Conservation (phyloP, 2,113 vertebrate species). For the Cinclus mexicanus region DNA sequence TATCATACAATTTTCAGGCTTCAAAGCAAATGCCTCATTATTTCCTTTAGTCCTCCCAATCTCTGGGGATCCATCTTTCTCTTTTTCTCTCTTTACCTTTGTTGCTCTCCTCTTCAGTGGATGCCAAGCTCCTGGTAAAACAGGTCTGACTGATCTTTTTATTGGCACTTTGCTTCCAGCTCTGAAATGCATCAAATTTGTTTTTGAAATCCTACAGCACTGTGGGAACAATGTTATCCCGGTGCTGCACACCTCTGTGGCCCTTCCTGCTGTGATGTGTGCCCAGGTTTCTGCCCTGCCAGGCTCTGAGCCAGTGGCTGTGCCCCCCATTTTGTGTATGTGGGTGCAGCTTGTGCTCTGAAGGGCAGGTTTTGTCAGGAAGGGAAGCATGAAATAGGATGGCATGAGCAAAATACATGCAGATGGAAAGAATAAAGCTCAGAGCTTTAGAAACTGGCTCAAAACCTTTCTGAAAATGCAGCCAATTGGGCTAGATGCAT, state of each 20-base stretch:
- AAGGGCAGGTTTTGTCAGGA: neutral
- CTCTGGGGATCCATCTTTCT: neutral
- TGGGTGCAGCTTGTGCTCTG: neutral
- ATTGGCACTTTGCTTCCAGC: neutral
- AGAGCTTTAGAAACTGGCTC: neutral
- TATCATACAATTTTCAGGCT: neutral
- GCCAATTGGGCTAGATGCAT: neutral
- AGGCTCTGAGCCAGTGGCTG: neutral
- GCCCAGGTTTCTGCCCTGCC: neutral
- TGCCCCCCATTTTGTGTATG: neutral
- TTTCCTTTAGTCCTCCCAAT: neutral
- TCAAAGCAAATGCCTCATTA: neutral
- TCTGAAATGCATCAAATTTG: neutral
- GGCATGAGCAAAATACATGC: neutral
- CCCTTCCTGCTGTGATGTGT: neutral
- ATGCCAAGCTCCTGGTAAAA: slow-evolving; percentile 11
- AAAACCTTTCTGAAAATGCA: neutral
- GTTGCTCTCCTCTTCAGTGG: neutral
- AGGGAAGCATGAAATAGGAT: neutral
- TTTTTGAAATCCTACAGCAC: neutral
- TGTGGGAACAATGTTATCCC: slow-evolving; percentile 36
- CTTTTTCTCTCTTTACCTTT: neutral
- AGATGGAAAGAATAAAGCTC: slow-evolving; percentile 8
- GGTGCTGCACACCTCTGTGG: neutral
- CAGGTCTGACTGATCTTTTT: neutral